Base-by-base conservation (phyloP, 2,113 vertebrate species). In the Anoplopoma fimbria region DNA sequence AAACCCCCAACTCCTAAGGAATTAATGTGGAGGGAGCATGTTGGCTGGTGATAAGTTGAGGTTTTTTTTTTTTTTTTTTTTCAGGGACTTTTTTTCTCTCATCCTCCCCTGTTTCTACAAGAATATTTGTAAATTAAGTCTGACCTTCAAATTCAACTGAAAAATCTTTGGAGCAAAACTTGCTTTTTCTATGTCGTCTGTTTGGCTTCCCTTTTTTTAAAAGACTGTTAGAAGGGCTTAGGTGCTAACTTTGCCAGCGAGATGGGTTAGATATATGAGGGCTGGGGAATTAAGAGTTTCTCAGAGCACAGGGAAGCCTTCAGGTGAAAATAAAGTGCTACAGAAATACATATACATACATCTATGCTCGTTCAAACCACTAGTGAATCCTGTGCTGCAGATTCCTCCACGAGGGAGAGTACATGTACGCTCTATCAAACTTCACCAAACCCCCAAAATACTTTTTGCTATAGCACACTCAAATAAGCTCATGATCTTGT, bases 31-130 rank as follows among this genome's bases (percentile, higher is more conserved):
- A 86, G 47, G 69, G 74, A 77, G 72, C 55, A 74, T 90, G 90
- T 77, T 78, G 68, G 86, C 60, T 64, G 73, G 33, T 77, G 90
- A 92, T 92, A 89, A 92, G 80, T 92, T 61, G 53, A 55, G 31
- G 21, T 74, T 68, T 75, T 77, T 12, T 13, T n/a, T n/a, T n/a
- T 74, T 68, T 75, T 77, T 12, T 13, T n/a, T n/a, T n/a, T n/a
- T n/a, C n/a, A 9, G 2, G 15, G 73, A 79, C 53, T 12, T 53
- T 10, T 53, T 53, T 53, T 53, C 23, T 62, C 60, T 86, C 77
- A 57, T 53, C 38, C 36, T 6, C 19, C 21, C 57, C 74, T 69
- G 49, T 81, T 86, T 85, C 17, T 7, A 87, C 49, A 83, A 69
- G 79, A 86, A 70, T 77, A 75, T 83, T 73, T 82, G 34, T 14